phyloP scores from a whole-genome alignment of 2,113 vertebrate species.

The Tenrec ecaudatus region DNA sequence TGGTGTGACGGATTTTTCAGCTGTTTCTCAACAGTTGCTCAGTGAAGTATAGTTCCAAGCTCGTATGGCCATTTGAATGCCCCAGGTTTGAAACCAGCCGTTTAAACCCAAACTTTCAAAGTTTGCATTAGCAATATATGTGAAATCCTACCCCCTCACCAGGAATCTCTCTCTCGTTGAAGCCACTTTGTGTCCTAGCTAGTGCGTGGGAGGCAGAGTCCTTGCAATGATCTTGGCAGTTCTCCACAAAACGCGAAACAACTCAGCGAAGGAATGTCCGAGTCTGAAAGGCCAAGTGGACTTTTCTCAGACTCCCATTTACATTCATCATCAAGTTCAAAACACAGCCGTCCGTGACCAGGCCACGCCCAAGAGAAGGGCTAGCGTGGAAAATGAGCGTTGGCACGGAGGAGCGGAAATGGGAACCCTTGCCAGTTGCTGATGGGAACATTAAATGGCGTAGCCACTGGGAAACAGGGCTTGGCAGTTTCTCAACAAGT shows the following conservation, averaged over 20 bases:
- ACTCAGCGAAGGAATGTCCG: background rate
- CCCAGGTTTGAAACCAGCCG: slow-evolving; percentile 21
- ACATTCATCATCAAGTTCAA: slow-evolving; percentile 56
- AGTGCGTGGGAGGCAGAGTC: slow-evolving; percentile 22
- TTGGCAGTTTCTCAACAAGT: background rate
- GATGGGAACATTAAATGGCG: background rate
- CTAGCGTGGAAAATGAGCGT: background rate
- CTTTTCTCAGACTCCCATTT: slow-evolving; percentile 51
- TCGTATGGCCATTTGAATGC: slow-evolving; percentile 35
- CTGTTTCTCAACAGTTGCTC: slow-evolving; percentile 46
- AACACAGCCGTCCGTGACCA: background rate
- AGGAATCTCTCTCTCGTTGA: slow-evolving; percentile 29
- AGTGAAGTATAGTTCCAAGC: background rate
- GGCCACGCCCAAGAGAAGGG: background rate
- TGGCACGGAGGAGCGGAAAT: background rate
- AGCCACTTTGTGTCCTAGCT: slow-evolving; percentile 39
- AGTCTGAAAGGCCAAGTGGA: slow-evolving; percentile 52
- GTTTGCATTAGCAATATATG: slow-evolving; percentile 26
- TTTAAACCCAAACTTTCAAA: slow-evolving; percentile 54
- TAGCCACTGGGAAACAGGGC: background rate
- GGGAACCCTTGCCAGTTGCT: background rate
- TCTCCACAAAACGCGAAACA: slow-evolving; percentile 58
- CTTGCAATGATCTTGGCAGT: background rate
- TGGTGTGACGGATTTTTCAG: background rate
- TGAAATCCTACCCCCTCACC: slow-evolving; percentile 33